Base-by-base conservation (phyloP, 1,140 invertebrate genomes). In the Pachypeltis micranthus region DNA sequence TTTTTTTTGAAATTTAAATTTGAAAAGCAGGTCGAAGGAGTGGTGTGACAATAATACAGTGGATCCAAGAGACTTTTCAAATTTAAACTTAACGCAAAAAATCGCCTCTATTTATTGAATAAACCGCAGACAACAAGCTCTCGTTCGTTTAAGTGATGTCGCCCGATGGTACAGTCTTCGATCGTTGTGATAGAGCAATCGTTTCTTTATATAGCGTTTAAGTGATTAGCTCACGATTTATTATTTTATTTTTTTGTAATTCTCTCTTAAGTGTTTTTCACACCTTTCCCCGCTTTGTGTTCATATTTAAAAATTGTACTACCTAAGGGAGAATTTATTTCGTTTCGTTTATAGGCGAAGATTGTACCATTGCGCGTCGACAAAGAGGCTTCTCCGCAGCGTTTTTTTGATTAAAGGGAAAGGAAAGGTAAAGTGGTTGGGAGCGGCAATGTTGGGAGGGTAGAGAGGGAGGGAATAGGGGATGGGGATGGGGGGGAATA, bases 111-210 rank as follows among this genome's bases (percentile, higher is more conserved):
- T n/a, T n/a, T n/a, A n/a, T n/a, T n/a, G n/a, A n/a, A n/a, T n/a
- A n/a, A n/a, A n/a, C n/a, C n/a, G n/a, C n/a, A n/a, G n/a, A n/a
- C n/a, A n/a, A n/a, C n/a, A n/a, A n/a, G n/a, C n/a, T n/a, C n/a
- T n/a, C n/a, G n/a, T n/a, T n/a, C n/a, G n/a, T n/a, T n/a, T n/a
- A n/a, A n/a, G n/a, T n/a, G n/a, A n/a, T n/a, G n/a, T n/a, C n/a
- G n/a, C 44, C 44, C 47, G 23, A 21, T 51, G 47, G 47, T 51
- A 51, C 47, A 51, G 10, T 21, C 47, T 51, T 51, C 14, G 47
- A 28, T 27, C 21, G 12, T 51, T 62, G 60, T 62, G 60, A 62
- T 62, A 62, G 34, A 54, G 44, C 60, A 27, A 62, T 54, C 27
- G 60, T 62, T 44, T 61, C 26, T 61, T 39, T 44, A 44, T 62